Base-by-base conservation (phyloP, 1,140 invertebrate species). In the Drosophila watanabei region DNA sequence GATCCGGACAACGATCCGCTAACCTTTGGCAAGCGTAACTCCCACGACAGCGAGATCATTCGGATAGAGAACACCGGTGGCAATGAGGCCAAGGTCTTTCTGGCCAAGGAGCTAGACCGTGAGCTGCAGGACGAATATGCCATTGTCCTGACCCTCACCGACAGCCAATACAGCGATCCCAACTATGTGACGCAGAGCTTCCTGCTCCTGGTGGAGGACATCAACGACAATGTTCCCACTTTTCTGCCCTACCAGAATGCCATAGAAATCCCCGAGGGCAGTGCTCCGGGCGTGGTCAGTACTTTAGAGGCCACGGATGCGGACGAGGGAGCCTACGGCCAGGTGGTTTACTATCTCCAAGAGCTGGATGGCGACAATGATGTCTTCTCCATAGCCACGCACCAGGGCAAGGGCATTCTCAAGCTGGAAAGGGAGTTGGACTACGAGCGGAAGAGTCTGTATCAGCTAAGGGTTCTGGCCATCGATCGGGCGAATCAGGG, bases 131-230 rank as follows among this genome's bases (percentile, higher is more conserved):
- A 98, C 89, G 98, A 98, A 93, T 98, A 98, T 92, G 96, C 96
- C 49, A 94, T 98, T 76, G 96, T 98, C 39, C 94, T 99, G 78
- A 98, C 98, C 3, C 93, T 99, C 71, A 98, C 97, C 2, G 98
- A 99, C 93, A 97, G 97, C 51, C 96, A 96, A 86, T 94, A 98
- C 30, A 97, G 97, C 3, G 96, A 97, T 51, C 97, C 97, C 52
- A 98, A 98, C 92, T 98, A 96, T 93, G 97, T 99, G 64, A 98
- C 97, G 6, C 98, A 98, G 94, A 98, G 97, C 87, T 95, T 98
- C 59, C 94, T 98, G 60, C 93, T 98, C 16, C 94, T 98, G 52
- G 97, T 98, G 1, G 97, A 98, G 94, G 98, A 99, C 93, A 96
- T 98, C 11, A 98, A 98, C 84, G 98, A 98, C 94, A 98, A 98